phyloP scores from a whole-genome alignment of 2,113 vertebrate genomes.

The Sebastes schlegelii region DNA sequence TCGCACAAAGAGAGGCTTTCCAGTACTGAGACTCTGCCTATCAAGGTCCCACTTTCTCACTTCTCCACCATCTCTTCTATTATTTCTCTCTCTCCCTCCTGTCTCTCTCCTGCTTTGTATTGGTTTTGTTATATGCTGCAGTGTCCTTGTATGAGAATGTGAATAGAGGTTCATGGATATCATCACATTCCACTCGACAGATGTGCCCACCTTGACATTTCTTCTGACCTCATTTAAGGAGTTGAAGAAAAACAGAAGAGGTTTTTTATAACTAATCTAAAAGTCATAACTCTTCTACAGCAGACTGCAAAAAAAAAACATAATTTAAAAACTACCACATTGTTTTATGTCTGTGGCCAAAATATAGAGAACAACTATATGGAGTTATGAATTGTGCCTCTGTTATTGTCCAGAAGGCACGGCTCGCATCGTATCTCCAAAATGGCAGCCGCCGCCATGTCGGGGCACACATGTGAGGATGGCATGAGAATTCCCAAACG shows the following conservation, averaged over 20 bases:
- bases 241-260: neutral
- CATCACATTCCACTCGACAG: neutral
- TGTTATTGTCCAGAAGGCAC: conserved; percentile 22
- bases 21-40: conserved; percentile 36
- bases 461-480: conserved; percentile 61
- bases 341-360: neutral
- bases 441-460: conserved; percentile 81
- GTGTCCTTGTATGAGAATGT: conserved; percentile 20
- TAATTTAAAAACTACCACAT: neutral
- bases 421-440: conserved; percentile 58
- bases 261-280: neutral
- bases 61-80: conserved; percentile 16
- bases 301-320: neutral
- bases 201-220: conserved; percentile 25
- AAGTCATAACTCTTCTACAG: neutral
- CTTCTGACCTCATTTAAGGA: conserved; percentile 13
- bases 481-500: conserved; percentile 78
- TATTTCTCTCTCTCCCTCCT: conserved; percentile 13
- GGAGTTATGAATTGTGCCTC: conserved; percentile 1
- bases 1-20: conserved; percentile 62
- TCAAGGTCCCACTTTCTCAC: conserved; percentile 22
- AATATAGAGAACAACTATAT: neutral
- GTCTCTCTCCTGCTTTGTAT: conserved; percentile 21
- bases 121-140: conserved; percentile 23
- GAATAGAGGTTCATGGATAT: conserved; percentile 3